Conservation (phyloP, 1,140 invertebrate species). For the Brachystomella parvula region DNA sequence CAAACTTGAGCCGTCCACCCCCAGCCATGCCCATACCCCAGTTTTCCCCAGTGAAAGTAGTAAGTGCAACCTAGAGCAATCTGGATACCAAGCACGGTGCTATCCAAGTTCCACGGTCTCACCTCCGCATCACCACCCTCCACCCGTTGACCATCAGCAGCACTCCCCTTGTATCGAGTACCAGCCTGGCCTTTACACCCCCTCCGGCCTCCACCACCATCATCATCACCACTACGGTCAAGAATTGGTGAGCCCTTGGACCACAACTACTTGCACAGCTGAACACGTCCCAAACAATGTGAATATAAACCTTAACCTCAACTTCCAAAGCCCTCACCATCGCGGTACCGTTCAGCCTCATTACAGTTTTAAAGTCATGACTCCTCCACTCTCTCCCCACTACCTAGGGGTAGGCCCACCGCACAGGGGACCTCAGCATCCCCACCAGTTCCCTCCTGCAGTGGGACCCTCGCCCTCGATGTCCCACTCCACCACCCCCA, state of each 20-base stretch:
- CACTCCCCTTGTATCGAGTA: no score
- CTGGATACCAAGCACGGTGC: neutral
- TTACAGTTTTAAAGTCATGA: constrained; percentile 12
- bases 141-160: neutral
- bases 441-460: neutral
- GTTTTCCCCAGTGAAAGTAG: neutral
- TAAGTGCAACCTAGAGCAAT: neutral
- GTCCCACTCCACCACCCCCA: neutral
- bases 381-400: constrained; percentile 3
- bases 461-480: no score
- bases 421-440: neutral
- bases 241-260: neutral
- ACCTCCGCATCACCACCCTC: neutral
- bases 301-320: constrained; percentile 1
- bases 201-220: neutral
- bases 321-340: constrained; percentile 6
- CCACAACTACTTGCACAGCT: neutral
- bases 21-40: no score
- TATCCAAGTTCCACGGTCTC: neutral
- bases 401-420: neutral
- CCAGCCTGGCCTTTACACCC: no score
- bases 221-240: constrained; percentile 3
- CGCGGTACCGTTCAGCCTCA: neutral
- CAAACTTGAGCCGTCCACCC: neutral
- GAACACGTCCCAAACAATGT: neutral